phyloP scores from a whole-genome alignment of 1,140 invertebrate species.

The Cydia fagiglandana region DNA sequence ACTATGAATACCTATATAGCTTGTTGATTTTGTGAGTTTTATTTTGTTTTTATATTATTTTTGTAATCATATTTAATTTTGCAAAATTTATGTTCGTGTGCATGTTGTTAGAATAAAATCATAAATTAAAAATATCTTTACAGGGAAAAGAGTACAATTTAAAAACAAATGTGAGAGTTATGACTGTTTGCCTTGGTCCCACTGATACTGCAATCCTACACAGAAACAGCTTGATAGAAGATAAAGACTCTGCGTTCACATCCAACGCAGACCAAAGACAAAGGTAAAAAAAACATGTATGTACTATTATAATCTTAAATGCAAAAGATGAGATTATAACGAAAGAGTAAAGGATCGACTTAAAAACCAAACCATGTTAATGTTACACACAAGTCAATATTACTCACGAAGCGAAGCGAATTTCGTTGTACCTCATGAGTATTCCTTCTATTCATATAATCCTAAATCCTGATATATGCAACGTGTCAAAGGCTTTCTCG shows the following conservation, averaged over 20 bases:
- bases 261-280: conserved; percentile 53
- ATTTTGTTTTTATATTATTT: too few species aligned
- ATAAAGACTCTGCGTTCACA: conserved; percentile 47
- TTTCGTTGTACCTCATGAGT: background rate
- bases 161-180: conserved; percentile 66
- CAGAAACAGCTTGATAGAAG: conserved; percentile 51
- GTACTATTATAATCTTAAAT: background rate
- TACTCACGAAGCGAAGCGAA: background rate
- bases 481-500: conserved; percentile 1
- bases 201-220: conserved; percentile 73
- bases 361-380: background rate
- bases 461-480: conserved; percentile 13
- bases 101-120: too few species aligned
- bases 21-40: background rate
- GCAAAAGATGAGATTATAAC: background rate
- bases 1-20: background rate
- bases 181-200: conserved; percentile 74
- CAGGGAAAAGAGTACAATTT: conserved; percentile 59
- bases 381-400: background rate
- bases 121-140: background rate
- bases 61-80: too few species aligned
- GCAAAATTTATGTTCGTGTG: too few species aligned
- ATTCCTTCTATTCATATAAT: background rate
- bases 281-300: conserved; percentile 48
- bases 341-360: background rate